phyloP scores from a whole-genome alignment of 2,113 vertebrate species.

The Candoia aspera region DNA sequence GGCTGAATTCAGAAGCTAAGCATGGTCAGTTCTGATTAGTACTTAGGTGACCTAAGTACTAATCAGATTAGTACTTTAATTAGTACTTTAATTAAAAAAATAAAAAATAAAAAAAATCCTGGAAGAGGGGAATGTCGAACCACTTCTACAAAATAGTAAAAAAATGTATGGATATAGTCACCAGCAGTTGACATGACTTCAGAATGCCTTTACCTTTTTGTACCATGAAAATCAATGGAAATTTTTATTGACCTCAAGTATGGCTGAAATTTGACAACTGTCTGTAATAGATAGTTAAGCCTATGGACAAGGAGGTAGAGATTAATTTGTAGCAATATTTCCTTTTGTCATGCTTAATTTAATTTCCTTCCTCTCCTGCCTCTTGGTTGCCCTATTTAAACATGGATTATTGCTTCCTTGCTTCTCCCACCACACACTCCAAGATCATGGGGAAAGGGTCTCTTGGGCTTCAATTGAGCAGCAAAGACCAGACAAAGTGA shows the following conservation, averaged over 20 bases:
- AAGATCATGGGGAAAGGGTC: not conserved
- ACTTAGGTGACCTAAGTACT: no score
- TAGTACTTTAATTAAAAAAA: not conserved
- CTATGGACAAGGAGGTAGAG: not conserved
- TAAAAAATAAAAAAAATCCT: no score
- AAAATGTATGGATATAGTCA: no score
- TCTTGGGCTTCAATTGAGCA: not conserved
- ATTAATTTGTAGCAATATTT: not conserved
- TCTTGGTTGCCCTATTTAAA: not conserved
- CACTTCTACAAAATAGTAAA: no score
- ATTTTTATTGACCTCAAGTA: not conserved
- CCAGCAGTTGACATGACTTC: no score
- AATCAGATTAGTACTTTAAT: no score
- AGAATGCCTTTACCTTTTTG: not conserved
- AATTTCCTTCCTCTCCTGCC: not conserved
- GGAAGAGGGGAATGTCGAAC: no score
- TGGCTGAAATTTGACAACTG: not conserved
- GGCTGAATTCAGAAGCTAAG: not conserved
- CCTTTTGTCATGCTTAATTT: not conserved
- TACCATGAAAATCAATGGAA: not conserved
- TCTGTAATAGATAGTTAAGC: not conserved
- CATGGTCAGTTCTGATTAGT: not conserved
- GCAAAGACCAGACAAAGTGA: not conserved
- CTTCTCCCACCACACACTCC: not conserved
- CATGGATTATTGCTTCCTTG: not conserved